Percentiles rank a stretch among this genome's conserved stretches.
These are phyloP conservation scores for Drosophila trichaetosa DNA, from an alignment of 2,888 invertebrate species.

Conservation along the genomic window DNA sequence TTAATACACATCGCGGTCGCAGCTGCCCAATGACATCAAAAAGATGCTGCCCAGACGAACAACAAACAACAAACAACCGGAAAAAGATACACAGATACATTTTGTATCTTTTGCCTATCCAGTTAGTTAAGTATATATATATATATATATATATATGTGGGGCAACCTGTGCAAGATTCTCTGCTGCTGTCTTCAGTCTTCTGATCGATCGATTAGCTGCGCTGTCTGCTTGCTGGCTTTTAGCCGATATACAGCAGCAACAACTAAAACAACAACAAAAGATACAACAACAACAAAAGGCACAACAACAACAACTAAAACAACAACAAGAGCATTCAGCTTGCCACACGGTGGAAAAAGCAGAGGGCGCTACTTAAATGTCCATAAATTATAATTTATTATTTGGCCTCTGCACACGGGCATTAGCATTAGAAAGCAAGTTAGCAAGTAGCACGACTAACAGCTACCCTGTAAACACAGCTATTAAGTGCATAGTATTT, in stretches of 20 bases:
- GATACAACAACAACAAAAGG: slow-evolving; percentile 13
- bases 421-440: background rate
- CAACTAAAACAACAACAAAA: slow-evolving; percentile 15
- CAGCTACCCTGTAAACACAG: background rate
- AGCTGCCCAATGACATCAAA: slow-evolving; percentile 80
- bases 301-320: slow-evolving; percentile 22
- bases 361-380: slow-evolving; percentile 72
- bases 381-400: slow-evolving; percentile 81
- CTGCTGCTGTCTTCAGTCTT: background rate
- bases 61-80: slow-evolving; percentile 63
- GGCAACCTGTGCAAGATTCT: slow-evolving; percentile 70
- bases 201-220: slow-evolving; percentile 76
- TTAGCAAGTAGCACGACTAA: background rate
- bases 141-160: slow-evolving; percentile 29
- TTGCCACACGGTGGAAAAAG: slow-evolving; percentile 36
- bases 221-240: slow-evolving; percentile 60
- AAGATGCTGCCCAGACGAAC: slow-evolving; percentile 45
- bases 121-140: slow-evolving; percentile 14
- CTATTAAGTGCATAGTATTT: background rate
- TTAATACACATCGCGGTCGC: slow-evolving; percentile 78
- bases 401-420: slow-evolving; percentile 31
- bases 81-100: slow-evolving; percentile 59
- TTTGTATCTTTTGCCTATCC: slow-evolving; percentile 31
- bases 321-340: slow-evolving; percentile 22
- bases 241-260: slow-evolving; percentile 56